These are phyloP conservation scores for Brachionus angularis DNA, from an alignment of 1,140 invertebrate species.

Conservation along the genomic window DNA sequence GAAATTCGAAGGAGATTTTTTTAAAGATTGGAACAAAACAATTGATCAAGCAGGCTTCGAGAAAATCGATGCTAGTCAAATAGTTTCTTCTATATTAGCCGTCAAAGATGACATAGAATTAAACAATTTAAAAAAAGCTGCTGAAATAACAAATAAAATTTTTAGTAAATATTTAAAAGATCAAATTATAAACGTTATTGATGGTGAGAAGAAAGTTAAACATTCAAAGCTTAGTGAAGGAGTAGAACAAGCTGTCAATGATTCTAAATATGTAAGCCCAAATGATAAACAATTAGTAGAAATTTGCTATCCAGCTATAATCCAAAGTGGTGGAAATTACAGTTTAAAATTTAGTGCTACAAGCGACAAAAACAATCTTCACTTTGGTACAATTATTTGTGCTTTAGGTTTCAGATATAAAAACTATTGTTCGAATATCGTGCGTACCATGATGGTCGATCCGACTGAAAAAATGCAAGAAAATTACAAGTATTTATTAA, in stretches of 20 bases:
- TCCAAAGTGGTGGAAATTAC: constrained; percentile 95
- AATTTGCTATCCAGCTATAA: constrained; percentile 95
- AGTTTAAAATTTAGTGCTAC: constrained; percentile 89
- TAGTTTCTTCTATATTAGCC: constrained; percentile 80
- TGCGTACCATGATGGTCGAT: constrained; percentile 92
- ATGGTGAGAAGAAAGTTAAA: constrained; percentile 81
- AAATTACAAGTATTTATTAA: constrained; percentile 87
- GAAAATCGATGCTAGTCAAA: constrained; percentile 71
- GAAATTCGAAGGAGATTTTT: constrained; percentile 34
- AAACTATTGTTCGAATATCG: constrained; percentile 96
- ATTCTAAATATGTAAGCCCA: constrained; percentile 82
- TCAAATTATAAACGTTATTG: constrained; percentile 97
- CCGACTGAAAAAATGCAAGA: constrained; percentile 72
- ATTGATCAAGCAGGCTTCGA: constrained; percentile 17
- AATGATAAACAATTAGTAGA: constrained; percentile 82
- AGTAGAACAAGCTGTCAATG: constrained; percentile 73
- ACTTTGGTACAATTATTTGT: constrained; percentile 94
- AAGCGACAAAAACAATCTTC: constrained; percentile 85
- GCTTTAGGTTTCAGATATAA: constrained; percentile 90
- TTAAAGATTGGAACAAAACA: constrained; percentile 42
- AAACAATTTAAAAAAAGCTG: constrained; percentile 86
- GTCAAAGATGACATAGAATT: constrained; percentile 92
- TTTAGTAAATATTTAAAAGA: constrained; percentile 94
- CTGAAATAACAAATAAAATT: constrained; percentile 83
- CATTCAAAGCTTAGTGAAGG: constrained; percentile 90